Base-by-base conservation (phyloP, 2,797 vertebrate genomes). In the Pseudochirops corinnae region DNA sequence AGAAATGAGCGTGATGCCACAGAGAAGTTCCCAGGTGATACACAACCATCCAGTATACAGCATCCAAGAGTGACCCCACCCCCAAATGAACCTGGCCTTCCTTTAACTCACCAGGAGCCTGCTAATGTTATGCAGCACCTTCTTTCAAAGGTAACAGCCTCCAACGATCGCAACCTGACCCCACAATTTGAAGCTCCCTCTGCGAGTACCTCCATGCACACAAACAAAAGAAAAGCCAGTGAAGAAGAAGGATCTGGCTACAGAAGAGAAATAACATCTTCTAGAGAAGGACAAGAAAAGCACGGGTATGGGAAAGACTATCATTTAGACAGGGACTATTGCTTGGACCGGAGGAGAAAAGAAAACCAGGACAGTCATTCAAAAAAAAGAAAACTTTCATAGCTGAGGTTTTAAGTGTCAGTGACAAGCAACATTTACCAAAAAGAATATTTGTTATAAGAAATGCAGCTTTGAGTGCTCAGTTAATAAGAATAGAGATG, bases 311-410 rank as follows among this genome's bases (percentile, higher is more conserved):
- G 0, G 67, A 50, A 12, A 93, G 98, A 96, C 82, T 53, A 16
- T 58, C 55, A 13, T 46, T 5, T 16, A 31, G 57, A n/a, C 57
- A 91, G 55, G 94, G 90, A 28, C 95, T 56, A 92, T 9, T 39
- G 13, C 94, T 93, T 94, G 96, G 91, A 93, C 13, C 55, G 4
- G 93, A 95, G 74, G 92, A 90, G 24, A 0, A 21, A 0, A 3
- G 96, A 97, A 21, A 29, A 26, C 55, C 62, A 52, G 11, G 97
- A 95, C 3, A 58, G 57, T 10, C 0, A 94, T 9, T 60, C 58
- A 24, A 99, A 99, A 96, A 97, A 87, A 92, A 98, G 98, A 4
- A 98, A 97, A 95, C 94, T 98, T 11, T 97, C 55, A 39, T 98
- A 98, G 98, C 57, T 39, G 12, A 92, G 91, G 9, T 26, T 50